Conservation (phyloP, 2,797 vertebrate genomes). For the Bryconaethiops microstoma region DNA sequence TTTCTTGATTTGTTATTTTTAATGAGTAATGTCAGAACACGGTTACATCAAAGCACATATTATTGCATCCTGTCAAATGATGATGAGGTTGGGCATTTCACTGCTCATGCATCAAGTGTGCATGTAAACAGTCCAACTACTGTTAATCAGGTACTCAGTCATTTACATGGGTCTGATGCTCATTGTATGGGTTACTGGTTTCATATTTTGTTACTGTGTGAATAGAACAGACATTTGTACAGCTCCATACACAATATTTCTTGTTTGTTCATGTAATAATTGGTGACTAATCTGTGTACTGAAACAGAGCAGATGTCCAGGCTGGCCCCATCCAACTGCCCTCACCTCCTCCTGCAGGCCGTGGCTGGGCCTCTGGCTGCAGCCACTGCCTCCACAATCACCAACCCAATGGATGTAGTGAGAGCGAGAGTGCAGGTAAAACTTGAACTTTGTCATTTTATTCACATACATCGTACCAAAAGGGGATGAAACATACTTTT, state of each 20-base stretch:
- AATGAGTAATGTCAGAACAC: background rate
- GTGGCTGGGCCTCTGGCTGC: conserved; percentile 92
- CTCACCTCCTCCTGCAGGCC: conserved; percentile 93
- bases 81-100: too few relatives aligned
- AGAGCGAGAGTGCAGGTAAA: conserved; percentile 92
- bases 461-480: background rate
- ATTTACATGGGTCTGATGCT: background rate
- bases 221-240: background rate
- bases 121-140: background rate
- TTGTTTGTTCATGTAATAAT: background rate
- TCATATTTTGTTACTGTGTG: background rate
- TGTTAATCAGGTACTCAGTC: background rate
- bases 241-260: background rate
- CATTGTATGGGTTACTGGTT: background rate
- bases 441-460: background rate
- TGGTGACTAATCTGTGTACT: conserved; percentile 41
- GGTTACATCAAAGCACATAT: background rate
- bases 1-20: background rate
- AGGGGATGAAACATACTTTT: background rate
- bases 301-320: conserved; percentile 90
- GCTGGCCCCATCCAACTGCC: conserved; percentile 90
- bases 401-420: conserved; percentile 98
- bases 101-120: background rate
- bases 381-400: conserved; percentile 92
- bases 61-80: background rate